Evolutionary conservation across 1,140 invertebrate genomes (phyloP), one percentile per base, ranked within the genome.

Genomic region (Leptinotarsa defecta): DNA sequence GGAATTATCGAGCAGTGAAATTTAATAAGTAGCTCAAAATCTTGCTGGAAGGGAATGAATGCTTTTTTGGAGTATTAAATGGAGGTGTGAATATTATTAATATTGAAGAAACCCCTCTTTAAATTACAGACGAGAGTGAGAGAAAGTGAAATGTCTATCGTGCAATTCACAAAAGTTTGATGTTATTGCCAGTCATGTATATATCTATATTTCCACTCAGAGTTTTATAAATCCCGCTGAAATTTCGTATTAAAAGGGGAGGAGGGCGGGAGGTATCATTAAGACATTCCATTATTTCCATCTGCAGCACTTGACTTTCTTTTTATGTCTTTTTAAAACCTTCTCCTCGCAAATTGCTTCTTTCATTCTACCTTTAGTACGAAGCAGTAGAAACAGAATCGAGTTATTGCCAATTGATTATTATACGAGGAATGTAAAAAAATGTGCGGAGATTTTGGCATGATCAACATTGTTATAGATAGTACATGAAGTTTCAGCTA

Each of bases 201-300:
- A 43, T 83, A 83, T 83, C 82, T 82, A 83, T 82, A 81, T 77
- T 77, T 68, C 48, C 71, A 75, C 68, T 76, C 76, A 81, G 80
- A 79, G 75, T 82, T 82, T 83, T 83, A 81, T 79, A 78, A 79
- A 81, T 77, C 76, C 80, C 78, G 68, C 68, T 76, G 78, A 77
- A 80, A 80, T 81, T 81, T 77, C n/a, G 19, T 81, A 81, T 81
- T 81, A 81, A 81, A 83, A 81, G 73, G 75, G 74, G 74, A 71
- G 71, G 68, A 71, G 52, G 67, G 74, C 72, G 71, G 75, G 80
- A 83, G 80, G 81, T 80, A 79, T 81, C 82, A 81, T 83, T 83
- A 83, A 82, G 77, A 75, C 81, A 79, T 84, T 82, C 83, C 83
- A 84, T 84, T 84, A 84, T 82, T 82, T 79, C 80, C 82, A 83